These are phyloP conservation scores for Rhagoletis pomonella DNA, from an alignment of 1,140 invertebrate species.

Conservation along the genomic window DNA sequence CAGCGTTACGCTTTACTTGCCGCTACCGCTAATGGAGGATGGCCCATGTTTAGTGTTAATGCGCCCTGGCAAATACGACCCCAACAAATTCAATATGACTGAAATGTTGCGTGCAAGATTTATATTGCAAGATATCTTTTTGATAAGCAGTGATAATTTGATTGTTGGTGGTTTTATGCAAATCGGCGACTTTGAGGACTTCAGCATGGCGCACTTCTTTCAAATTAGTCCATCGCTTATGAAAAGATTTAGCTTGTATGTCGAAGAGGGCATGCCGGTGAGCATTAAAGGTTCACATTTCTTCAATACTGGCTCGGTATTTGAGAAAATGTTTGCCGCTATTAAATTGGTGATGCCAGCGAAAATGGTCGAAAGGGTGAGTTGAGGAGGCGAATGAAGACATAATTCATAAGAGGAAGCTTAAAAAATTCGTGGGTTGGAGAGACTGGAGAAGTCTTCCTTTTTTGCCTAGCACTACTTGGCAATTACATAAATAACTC, in stretches of 20 bases:
- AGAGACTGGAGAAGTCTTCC: no score
- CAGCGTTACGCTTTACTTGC: constrained; percentile 58
- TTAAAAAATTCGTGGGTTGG: no score
- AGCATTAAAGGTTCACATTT: constrained; percentile 75
- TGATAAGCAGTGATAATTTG: constrained; percentile 70
- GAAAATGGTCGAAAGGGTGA: constrained; percentile 74
- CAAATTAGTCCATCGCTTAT: constrained; percentile 75
- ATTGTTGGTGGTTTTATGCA: constrained; percentile 68
- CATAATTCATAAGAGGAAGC: no score
- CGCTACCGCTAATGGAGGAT: constrained; percentile 64
- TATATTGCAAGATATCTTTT: constrained; percentile 65
- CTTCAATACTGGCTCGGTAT: constrained; percentile 75
- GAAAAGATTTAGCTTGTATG: constrained; percentile 75
- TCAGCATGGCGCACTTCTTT: constrained; percentile 73
- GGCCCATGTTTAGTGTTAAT: constrained; percentile 74
- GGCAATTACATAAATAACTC: no score
- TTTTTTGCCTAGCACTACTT: no score
- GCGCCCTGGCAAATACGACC: constrained; percentile 68
- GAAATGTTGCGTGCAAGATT: constrained; percentile 66
- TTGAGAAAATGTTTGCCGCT: constrained; percentile 75
- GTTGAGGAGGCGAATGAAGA: constrained; percentile 36
- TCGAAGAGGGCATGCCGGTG: constrained; percentile 76
- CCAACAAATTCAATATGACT: constrained; percentile 63
- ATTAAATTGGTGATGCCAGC: constrained; percentile 76
- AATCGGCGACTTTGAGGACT: constrained; percentile 74